Conservation (phyloP, 2,797 vertebrate species). For the Benthosema pterotum region DNA sequence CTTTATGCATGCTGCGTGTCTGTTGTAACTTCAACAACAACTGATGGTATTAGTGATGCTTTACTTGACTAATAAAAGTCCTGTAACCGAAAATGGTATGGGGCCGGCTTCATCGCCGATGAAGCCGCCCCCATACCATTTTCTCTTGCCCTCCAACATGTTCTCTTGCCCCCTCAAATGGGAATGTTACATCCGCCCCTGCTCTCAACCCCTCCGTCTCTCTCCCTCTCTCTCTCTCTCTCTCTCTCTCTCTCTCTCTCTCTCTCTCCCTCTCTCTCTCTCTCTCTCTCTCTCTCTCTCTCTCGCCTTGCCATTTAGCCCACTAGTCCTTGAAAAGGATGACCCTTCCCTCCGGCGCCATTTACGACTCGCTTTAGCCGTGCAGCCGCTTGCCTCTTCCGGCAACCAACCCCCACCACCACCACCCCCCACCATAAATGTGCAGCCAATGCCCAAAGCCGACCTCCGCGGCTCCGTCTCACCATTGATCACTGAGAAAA, state of each 20-base stretch:
- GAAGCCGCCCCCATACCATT: too few relatives aligned
- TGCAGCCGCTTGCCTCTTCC: slow-evolving; percentile 62
- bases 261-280: slow-evolving; percentile 3
- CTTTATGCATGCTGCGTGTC: too few relatives aligned
- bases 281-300: neutral
- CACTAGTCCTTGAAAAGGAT: slow-evolving; percentile 76
- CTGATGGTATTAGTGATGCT: too few relatives aligned
- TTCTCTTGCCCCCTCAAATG: too few relatives aligned
- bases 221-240: slow-evolving; percentile 23
- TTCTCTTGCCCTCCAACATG: too few relatives aligned
- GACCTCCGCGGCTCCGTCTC: too few relatives aligned
- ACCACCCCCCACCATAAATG: slow-evolving; percentile 35
- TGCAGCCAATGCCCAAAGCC: too few relatives aligned
- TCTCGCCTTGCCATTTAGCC: slow-evolving; percentile 52
- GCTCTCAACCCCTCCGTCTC: slow-evolving; percentile 12
- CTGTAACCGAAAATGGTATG: too few relatives aligned
- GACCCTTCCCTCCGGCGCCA: slow-evolving; percentile 62
- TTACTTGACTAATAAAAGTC: too few relatives aligned
- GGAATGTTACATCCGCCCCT: too few relatives aligned
- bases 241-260: slow-evolving; percentile 37
- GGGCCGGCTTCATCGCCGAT: too few relatives aligned
- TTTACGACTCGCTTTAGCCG: slow-evolving; percentile 75
- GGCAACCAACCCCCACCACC: slow-evolving; percentile 62
- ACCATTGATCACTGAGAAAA: slow-evolving; percentile 16
- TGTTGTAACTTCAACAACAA: too few relatives aligned